A percentile compares a stretch with the other conserved stretches of the same genome.
Evolutionary conservation across 2,888 invertebrate genomes (phyloP).

Genomic region (Drosophila paracracens): DNA sequence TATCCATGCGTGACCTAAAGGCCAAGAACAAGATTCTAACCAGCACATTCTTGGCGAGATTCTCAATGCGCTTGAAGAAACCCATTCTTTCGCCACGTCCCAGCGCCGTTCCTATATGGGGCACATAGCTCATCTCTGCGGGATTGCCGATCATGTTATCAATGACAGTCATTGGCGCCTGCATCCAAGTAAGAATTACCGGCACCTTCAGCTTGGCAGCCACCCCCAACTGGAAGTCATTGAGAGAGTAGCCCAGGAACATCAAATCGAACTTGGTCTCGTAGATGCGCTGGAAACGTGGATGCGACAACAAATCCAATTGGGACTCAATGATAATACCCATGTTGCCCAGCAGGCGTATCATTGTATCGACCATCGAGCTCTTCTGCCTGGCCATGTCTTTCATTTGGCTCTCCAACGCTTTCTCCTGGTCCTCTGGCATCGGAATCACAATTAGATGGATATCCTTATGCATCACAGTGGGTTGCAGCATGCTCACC

Average conservation of each 20-base stretch:
- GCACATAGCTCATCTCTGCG: constrained; percentile 74
- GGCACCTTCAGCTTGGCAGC: constrained; percentile 80
- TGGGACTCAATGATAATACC: constrained; percentile 67
- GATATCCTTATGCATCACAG: constrained; percentile 69
- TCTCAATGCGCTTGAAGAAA: constrained; percentile 63
- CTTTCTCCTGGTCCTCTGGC: constrained; percentile 52
- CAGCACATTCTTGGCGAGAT: constrained; percentile 38
- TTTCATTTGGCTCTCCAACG: constrained; percentile 43
- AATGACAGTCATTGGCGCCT: constrained; percentile 48
- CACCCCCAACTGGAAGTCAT: constrained; percentile 78
- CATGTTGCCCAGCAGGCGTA: constrained; percentile 49
- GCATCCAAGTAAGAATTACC: constrained; percentile 72
- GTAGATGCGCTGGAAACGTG: constrained; percentile 74
- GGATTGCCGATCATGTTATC: constrained; percentile 77
- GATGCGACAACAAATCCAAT: constrained; percentile 64
- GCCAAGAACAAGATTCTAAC: constrained; percentile 1
- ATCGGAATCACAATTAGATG: constrained; percentile 73
- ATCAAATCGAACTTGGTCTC: constrained; percentile 81
- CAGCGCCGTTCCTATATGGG: constrained; percentile 43
- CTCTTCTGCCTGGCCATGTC: constrained; percentile 61
- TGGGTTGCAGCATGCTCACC: constrained; percentile 73
- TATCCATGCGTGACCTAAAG: constrained; percentile 28
- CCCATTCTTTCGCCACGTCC: constrained; percentile 48
- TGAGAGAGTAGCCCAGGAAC: constrained; percentile 82
- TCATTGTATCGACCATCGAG: constrained; percentile 33